phyloP scores from a whole-genome alignment of 2,797 vertebrate species.

The Manis javanica region DNA sequence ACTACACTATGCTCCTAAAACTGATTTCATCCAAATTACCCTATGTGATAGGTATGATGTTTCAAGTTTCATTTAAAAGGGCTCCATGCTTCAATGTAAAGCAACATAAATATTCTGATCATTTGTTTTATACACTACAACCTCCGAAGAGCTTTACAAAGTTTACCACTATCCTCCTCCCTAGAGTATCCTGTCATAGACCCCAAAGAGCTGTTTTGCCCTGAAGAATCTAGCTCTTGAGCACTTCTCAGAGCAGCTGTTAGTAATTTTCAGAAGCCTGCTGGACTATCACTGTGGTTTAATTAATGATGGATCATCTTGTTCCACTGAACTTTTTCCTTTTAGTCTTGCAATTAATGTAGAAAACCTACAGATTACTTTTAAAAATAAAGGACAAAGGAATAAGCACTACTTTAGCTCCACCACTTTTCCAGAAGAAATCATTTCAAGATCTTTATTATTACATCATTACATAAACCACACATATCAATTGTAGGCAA shows the following conservation, averaged over 20 bases:
- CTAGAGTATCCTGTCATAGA: neutral
- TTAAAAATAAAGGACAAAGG: slow-evolving; percentile 2
- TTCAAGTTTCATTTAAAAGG: slow-evolving; percentile 1
- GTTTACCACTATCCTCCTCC: slow-evolving; percentile 5
- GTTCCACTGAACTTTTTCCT: neutral
- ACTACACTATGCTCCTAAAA: neutral
- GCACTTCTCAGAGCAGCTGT: slow-evolving; percentile 42
- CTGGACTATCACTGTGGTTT: slow-evolving; percentile 5
- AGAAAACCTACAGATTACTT: slow-evolving; percentile 7
- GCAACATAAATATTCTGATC: neutral
- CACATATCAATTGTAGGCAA: neutral
- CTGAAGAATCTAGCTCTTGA: neutral
- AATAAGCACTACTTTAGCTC: neutral
- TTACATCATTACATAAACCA: neutral
- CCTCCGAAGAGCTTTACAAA: slow-evolving; percentile 10
- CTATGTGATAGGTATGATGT: neutral
- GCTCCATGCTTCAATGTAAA: neutral
- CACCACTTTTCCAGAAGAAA: slow-evolving; percentile 40
- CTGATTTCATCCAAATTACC: neutral
- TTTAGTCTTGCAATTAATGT: neutral
- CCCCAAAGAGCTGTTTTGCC: slow-evolving; percentile 5
- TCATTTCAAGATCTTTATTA: neutral
- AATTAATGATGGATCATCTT: slow-evolving; percentile 42
- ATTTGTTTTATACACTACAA: neutral
- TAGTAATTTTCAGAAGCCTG: slow-evolving; percentile 30